A percentile compares a stretch with the other conserved stretches of the same genome.
These are phyloP conservation scores for Catalaphyllia jardinei DNA, from an alignment of 64 coral and sea anemone species.

Conservation along the genomic window DNA sequence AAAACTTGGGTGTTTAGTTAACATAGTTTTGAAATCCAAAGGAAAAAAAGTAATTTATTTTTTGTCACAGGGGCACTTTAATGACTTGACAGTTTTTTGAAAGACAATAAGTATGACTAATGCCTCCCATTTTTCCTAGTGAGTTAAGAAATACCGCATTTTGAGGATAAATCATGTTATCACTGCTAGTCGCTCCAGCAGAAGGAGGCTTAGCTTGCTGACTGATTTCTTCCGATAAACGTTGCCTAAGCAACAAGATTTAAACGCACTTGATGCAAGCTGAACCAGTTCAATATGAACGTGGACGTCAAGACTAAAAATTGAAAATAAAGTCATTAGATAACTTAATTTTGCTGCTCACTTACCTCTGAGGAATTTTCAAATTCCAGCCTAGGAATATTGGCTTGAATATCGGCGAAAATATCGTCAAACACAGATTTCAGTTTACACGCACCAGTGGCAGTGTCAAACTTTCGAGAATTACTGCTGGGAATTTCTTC, in stretches of 20 bases:
- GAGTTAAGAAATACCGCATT: too few species aligned
- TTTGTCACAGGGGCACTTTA: too few species aligned
- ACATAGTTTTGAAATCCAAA: too few species aligned
- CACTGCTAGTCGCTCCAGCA: too few species aligned
- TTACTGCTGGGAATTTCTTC: slow-evolving; percentile 19
- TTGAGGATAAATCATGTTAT: too few species aligned
- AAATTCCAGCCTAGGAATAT: slow-evolving; percentile 84
- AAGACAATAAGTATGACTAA: too few species aligned
- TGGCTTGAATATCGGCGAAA: slow-evolving; percentile 91
- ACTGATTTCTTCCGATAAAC: background rate
- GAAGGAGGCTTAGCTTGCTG: background rate
- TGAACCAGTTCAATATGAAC: background rate
- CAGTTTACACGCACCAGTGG: slow-evolving; percentile 64
- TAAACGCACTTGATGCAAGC: background rate
- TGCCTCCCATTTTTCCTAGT: too few species aligned
- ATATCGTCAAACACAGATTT: slow-evolving; percentile 92
- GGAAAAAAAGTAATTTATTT: too few species aligned
- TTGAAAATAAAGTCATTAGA: background rate
- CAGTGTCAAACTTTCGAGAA: slow-evolving; percentile 20
- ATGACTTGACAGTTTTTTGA: too few species aligned
- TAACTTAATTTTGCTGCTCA: background rate
- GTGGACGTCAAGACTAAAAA: background rate
- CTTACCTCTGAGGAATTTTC: slow-evolving; percentile 85
- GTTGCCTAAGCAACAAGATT: slow-evolving; percentile 41
- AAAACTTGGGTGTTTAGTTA: too few species aligned